Evolutionary conservation across 1,140 invertebrate species (phyloP), one percentile per base, ranked within the genome.

Genomic region (Dinothrombium tinctorium): DNA sequence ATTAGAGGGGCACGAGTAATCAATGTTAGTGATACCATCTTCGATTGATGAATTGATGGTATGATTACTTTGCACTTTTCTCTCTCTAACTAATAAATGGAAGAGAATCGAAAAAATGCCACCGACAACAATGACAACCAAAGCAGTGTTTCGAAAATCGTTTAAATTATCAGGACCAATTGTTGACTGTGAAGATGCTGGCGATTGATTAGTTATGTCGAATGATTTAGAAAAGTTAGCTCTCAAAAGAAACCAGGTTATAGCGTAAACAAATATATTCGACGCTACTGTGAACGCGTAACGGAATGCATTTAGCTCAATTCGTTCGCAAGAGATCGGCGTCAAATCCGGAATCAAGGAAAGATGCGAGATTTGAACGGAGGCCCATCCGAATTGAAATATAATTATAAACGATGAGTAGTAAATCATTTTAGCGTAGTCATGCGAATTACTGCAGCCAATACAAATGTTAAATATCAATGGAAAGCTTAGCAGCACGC

Each of bases 331-430:
- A 7, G 49, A 47, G 21, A 41, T 8, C 23, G 49, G 47, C 26
- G 49, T 50, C 33, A 84, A 64, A 37, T 72, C 68, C 7, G 81
- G 77, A 54, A 89, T 84, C 56, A 89, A 71, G 3, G 84, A 77
- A 32, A 95, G 63, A 61, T 95, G 87, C 19, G 83, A 83, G 50
- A 94, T 89, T 66, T 95, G 89, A 2, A 47, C 36, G 9, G 42
- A 19, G 3, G 86, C 86, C 87, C 89, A 94, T 17, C 87, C 87
- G 59, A 92, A 82, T 69, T 95, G 89, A 61, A 94, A 94, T 47
- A 94, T 73, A 33, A 79, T 61, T 31, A 94, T 78, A 60, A 94
- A 92, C 28, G 76, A 68, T 24, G 69, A 66, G 61, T 80, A 94
- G 58, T 92, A 94, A 45, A 80, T 60, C 49, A 92, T 64, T 58